Evolutionary conservation across 2,113 vertebrate species (phyloP).

Genomic region (Scophthalmus maximus): DNA sequence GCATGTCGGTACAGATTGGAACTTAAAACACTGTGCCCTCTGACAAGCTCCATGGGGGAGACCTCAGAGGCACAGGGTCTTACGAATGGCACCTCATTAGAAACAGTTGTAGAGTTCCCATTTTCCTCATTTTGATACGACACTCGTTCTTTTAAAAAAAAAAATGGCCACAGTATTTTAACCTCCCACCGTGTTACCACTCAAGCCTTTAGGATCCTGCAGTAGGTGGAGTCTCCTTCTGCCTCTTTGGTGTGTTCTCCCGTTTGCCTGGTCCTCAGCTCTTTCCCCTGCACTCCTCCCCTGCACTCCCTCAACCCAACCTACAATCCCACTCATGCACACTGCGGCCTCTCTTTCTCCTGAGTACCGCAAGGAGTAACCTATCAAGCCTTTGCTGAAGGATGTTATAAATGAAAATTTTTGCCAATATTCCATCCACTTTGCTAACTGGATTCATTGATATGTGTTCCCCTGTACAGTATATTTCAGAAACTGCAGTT

Average conservation of each 20-base stretch:
- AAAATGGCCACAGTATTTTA: slow-evolving; percentile 59
- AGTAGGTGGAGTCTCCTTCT: slow-evolving; percentile 73
- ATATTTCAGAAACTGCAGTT: slow-evolving; percentile 32
- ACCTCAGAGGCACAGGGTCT: slow-evolving; percentile 70
- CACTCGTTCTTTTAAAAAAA: slow-evolving; percentile 48
- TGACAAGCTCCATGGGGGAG: slow-evolving; percentile 63
- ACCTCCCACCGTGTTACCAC: slow-evolving; percentile 63
- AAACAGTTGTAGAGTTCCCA: slow-evolving; percentile 48
- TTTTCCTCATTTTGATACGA: slow-evolving; percentile 51
- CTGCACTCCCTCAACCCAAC: slow-evolving; percentile 73
- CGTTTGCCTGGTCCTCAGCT: slow-evolving; percentile 75
- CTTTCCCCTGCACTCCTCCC: slow-evolving; percentile 74
- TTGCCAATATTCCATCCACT: slow-evolving; percentile 94
- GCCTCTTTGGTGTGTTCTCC: slow-evolving; percentile 76
- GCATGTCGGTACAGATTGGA: slow-evolving; percentile 68
- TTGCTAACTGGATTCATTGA: slow-evolving; percentile 94
- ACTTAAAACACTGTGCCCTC: slow-evolving; percentile 63
- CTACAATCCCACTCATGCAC: slow-evolving; percentile 79
- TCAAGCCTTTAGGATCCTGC: slow-evolving; percentile 72
- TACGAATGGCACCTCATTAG: slow-evolving; percentile 69
- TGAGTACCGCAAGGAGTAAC: slow-evolving; percentile 99
- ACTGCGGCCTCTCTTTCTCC: slow-evolving; percentile 83
- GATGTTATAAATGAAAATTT: slow-evolving; percentile 99
- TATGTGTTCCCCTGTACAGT: slow-evolving; percentile 87
- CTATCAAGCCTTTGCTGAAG: slow-evolving; percentile 99